Percentiles rank a stretch among this genome's conserved stretches.
phyloP scores from a whole-genome alignment of 2,113 vertebrate genomes.

The Chaetops frenatus region DNA sequence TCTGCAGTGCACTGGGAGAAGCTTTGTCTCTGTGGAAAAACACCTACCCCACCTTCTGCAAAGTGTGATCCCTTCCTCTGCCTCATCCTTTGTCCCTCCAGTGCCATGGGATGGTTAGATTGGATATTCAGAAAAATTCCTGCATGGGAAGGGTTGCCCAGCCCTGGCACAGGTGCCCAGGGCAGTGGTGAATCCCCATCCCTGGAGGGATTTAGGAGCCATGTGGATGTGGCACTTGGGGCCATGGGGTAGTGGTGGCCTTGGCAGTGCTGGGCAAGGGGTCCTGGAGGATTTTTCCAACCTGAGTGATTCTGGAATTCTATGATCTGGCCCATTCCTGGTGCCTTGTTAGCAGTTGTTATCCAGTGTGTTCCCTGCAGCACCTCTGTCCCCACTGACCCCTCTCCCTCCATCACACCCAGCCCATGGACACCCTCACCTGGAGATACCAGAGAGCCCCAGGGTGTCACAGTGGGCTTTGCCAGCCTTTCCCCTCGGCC shows the following conservation, averaged over 20 bases:
- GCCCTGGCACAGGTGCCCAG: not conserved
- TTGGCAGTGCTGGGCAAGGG: not conserved
- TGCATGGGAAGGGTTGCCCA: not conserved
- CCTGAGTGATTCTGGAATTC: not conserved
- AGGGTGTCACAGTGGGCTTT: rapidly evolving
- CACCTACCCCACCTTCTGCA: not conserved
- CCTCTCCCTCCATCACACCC: rapidly evolving
- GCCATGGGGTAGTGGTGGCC: not conserved
- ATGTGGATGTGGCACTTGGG: not conserved
- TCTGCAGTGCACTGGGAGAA: not conserved
- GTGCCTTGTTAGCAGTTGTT: not conserved
- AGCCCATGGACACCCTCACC: not conserved
- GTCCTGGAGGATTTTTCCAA: not conserved
- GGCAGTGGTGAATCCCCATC: rapidly evolving
- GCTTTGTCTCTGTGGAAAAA: not conserved
- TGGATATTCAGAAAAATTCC: not conserved
- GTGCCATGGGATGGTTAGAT: not conserved
- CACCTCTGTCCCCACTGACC: not conserved
- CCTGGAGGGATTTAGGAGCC: not conserved
- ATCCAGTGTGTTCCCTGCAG: rapidly evolving
- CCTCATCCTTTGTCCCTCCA: not conserved
- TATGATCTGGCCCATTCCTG: rapidly evolving
- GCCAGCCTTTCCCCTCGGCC: rapidly evolving
- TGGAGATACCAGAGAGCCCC: rapidly evolving
- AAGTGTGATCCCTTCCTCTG: not conserved